Evolutionary conservation across 2,113 vertebrate genomes (phyloP).

Genomic region (Anguilla japonica): DNA sequence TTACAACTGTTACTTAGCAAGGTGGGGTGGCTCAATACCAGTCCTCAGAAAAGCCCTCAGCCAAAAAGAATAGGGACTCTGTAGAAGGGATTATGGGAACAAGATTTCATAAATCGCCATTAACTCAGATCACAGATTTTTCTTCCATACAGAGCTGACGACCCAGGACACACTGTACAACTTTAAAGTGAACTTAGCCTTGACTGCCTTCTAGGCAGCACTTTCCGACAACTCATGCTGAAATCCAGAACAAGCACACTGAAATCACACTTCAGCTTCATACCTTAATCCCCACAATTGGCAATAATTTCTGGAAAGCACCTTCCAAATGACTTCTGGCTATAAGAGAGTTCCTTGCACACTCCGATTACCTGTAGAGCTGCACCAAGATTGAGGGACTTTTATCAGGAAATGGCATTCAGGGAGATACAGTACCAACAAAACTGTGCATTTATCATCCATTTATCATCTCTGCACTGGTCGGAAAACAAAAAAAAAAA

Average conservation of each 20-base stretch:
- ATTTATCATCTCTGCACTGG: too few relatives aligned
- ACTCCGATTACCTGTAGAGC: neutral
- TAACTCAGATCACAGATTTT: neutral
- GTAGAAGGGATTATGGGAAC: neutral
- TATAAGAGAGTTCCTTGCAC: neutral
- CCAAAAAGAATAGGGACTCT: neutral
- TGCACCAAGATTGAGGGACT: neutral
- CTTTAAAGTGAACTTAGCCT: too few relatives aligned
- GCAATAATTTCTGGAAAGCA: neutral
- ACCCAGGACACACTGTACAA: too few relatives aligned
- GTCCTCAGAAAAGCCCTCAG: neutral
- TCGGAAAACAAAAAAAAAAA: neutral
- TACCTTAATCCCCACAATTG: too few relatives aligned
- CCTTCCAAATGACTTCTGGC: neutral
- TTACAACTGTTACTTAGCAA: neutral
- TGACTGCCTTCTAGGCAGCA: too few relatives aligned
- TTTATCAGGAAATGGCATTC: neutral
- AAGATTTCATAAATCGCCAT: neutral
- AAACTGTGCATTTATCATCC: neutral
- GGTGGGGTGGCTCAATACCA: neutral
- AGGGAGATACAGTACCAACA: neutral
- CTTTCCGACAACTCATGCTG: too few relatives aligned
- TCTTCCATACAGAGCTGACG: too few relatives aligned
- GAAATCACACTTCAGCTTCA: too few relatives aligned
- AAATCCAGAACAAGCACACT: too few relatives aligned